Evolutionary conservation across 2,888 invertebrate genomes (phyloP), one percentile per base, ranked within the genome.

Genomic region (Dicyrtoma fusca): DNA sequence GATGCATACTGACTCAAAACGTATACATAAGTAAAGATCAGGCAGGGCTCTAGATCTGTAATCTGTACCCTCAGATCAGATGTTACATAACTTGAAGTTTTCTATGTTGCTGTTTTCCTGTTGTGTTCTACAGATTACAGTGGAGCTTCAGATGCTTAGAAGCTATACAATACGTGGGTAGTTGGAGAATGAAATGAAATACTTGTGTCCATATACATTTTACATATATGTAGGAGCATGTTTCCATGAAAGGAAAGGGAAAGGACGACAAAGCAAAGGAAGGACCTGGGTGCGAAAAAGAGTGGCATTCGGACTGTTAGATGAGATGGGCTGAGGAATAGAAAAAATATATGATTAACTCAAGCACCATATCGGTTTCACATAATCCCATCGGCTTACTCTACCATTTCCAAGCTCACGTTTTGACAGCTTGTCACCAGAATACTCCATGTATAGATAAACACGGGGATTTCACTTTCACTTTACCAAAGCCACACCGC

Each of bases 381-480:
- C 72, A 72, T 77, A 77, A 77, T 77, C 75, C 74, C 64, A 69
- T 71, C 72, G 74, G 75, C 72, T 77, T 77, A 77, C 11, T 26
- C 45, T 64, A 34, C 55, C 69, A 72, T 75, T 76, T 72, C 62
- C 69, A 72, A 69, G 72, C 72, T 71, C 59, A 65, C 74, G 69
- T 73, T 77, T 77, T 77, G 77, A 77, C 77, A 77, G 77, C 77
- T 77, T 75, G 77, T 77, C 77, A 77, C 77, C 70, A 51, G 51
- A 59, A 57, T 34, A 34, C 34, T 34, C 4, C 4, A 34, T 71
- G 68, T 51, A 74, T 8, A 34, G 34, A 34, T 72, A 72, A 76
- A 74, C 72, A 59, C 19, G 26, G 55, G 45, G 65, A 68, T 72
- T 70, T 65, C 45, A 49, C 62, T 72, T 70, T 65, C 45, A 49